These are phyloP conservation scores for Eidolon helvum DNA, from an alignment of 2,113 vertebrate species.

Conservation along the genomic window DNA sequence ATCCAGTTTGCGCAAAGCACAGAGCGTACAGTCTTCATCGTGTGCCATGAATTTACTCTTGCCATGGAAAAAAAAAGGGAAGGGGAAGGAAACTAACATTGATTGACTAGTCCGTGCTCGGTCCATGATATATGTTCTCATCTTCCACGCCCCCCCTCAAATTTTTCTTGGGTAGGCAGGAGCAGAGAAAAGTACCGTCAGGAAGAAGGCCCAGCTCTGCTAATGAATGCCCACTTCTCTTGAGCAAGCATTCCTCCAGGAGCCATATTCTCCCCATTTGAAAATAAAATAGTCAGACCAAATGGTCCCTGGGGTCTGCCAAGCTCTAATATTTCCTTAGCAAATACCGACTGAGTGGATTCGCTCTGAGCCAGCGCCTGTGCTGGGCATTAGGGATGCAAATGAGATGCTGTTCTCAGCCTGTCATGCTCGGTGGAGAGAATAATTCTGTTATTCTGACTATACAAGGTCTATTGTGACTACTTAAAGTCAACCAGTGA, in stretches of 20 bases:
- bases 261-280: not conserved
- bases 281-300: conserved; percentile 21
- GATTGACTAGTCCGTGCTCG: not conserved
- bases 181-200: not conserved
- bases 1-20: not conserved
- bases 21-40: not conserved
- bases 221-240: not conserved
- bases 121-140: not conserved
- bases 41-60: not conserved
- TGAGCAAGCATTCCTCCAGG: not conserved
- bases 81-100: not conserved
- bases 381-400: not conserved
- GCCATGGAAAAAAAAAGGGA: not conserved
- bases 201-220: not conserved
- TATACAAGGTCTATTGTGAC: not conserved
- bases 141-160: not conserved
- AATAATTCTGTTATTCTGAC: not conserved
- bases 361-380: not conserved
- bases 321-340: not conserved
- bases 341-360: not conserved
- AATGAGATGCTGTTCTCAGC: not conserved
- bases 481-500: not conserved
- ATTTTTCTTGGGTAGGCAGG: not conserved
- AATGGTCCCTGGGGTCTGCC: not conserved
- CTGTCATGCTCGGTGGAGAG: not conserved